A percentile compares a stretch with the other conserved stretches of the same genome.
Evolutionary conservation across 2,797 vertebrate species (phyloP).

Genomic region (Chromis chromis): DNA sequence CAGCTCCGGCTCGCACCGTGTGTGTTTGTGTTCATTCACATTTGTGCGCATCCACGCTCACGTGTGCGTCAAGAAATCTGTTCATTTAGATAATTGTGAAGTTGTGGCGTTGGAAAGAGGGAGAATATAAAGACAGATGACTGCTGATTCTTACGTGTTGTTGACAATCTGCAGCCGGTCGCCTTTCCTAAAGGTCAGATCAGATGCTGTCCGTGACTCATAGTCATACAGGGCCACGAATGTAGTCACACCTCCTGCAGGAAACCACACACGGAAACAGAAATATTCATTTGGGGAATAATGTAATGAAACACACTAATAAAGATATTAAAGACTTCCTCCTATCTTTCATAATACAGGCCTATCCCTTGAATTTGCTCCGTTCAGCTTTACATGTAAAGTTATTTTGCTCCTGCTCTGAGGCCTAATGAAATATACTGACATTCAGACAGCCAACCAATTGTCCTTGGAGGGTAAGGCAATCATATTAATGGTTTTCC

Average conservation of each 20-base stretch:
- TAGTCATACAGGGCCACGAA: conserved; percentile 98
- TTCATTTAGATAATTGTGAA: conserved; percentile 30
- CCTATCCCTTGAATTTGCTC: conserved; percentile 15
- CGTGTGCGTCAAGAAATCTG: conserved; percentile 37
- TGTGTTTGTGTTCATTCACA: conserved; percentile 45
- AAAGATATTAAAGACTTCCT: conserved; percentile 37
- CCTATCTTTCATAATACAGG: conserved; percentile 16
- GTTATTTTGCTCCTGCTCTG: conserved; percentile 13
- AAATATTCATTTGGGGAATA: conserved; percentile 7
- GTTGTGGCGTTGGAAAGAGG: background rate
- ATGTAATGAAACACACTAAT: background rate
- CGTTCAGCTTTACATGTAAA: conserved; percentile 16
- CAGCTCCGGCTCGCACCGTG: conserved; percentile 29
- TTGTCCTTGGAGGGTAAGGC: conserved; percentile 57
- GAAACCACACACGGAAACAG: conserved; percentile 32
- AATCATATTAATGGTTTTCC: conserved; percentile 20
- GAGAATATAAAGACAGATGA: background rate
- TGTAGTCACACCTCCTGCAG: conserved; percentile 94
- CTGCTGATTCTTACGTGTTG: conserved; percentile 92
- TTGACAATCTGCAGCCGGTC: conserved; percentile 97
- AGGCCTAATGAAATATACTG: conserved; percentile 57
- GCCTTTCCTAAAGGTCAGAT: conserved; percentile 97
- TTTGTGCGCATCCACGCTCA: background rate
- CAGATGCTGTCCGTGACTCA: conserved; percentile 93
- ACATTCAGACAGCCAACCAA: conserved; percentile 27